Conservation (phyloP, 1,140 invertebrate species). For the Ylistrum balloti region DNA sequence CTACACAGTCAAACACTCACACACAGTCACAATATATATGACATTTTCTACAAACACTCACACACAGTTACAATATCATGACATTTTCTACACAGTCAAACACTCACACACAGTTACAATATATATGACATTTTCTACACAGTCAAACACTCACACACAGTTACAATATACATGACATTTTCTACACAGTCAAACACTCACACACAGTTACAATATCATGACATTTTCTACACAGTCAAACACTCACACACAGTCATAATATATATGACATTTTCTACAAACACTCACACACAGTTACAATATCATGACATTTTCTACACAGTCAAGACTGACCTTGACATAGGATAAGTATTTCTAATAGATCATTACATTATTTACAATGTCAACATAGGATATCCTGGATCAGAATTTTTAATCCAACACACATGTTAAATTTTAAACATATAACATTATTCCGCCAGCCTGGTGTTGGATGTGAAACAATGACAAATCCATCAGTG, state of each 20-base stretch:
- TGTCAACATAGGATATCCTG: too few species aligned
- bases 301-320: too few species aligned
- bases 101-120: not conserved
- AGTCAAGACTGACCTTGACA: too few species aligned
- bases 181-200: not conserved
- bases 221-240: not conserved
- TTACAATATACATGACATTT: not conserved
- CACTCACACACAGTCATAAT: not conserved
- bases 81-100: not conserved
- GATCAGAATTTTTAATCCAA: too few species aligned
- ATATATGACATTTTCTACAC: not conserved
- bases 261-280: not conserved
- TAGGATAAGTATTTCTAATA: too few species aligned
- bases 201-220: not conserved
- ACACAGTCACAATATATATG: too few species aligned
- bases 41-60: too few species aligned
- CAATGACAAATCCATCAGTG: not conserved
- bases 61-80: too few species aligned
- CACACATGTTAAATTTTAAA: not conserved
- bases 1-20: too few species aligned
- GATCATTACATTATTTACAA: too few species aligned
- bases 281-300: not conserved
- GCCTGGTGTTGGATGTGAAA: not conserved
- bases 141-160: not conserved
- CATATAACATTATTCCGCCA: too few species aligned